phyloP scores from a whole-genome alignment of 2,797 vertebrate genomes.

The Bradypodion pumilum region DNA sequence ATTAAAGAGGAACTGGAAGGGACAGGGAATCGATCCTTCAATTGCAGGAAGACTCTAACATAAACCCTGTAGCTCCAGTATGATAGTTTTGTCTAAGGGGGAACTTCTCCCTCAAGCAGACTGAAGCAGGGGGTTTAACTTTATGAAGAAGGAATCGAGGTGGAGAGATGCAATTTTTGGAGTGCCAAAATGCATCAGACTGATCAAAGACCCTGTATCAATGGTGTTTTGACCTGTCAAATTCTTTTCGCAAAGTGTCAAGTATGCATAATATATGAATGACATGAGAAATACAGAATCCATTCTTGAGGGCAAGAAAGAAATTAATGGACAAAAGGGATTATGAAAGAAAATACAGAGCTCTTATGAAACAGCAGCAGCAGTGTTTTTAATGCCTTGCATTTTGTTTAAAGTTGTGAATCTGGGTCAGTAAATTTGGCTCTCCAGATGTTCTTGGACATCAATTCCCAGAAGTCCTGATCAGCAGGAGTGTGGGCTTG shows the following conservation, averaged over 20 bases:
- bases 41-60: conserved; percentile 52
- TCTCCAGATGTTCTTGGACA: too few relatives aligned
- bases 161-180: neutral
- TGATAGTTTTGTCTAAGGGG: neutral
- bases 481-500: too few relatives aligned
- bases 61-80: conserved; percentile 17
- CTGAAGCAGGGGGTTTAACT: neutral
- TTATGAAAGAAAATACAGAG: too few relatives aligned
- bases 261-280: neutral
- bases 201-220: neutral
- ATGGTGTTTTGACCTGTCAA: neutral
- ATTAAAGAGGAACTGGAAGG: conserved; percentile 68
- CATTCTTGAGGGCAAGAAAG: neutral
- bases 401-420: too few relatives aligned
- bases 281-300: neutral
- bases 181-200: neutral
- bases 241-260: neutral
- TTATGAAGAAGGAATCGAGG: neutral
- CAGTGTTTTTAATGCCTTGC: too few relatives aligned
- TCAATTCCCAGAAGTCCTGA: too few relatives aligned
- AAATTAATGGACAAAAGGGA: too few relatives aligned
- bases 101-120: neutral
- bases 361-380: too few relatives aligned
- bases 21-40: conserved; percentile 68
- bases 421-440: too few relatives aligned